Evolutionary conservation across 2,113 vertebrate species (phyloP).

Genomic region (Rhinogobius similis): DNA sequence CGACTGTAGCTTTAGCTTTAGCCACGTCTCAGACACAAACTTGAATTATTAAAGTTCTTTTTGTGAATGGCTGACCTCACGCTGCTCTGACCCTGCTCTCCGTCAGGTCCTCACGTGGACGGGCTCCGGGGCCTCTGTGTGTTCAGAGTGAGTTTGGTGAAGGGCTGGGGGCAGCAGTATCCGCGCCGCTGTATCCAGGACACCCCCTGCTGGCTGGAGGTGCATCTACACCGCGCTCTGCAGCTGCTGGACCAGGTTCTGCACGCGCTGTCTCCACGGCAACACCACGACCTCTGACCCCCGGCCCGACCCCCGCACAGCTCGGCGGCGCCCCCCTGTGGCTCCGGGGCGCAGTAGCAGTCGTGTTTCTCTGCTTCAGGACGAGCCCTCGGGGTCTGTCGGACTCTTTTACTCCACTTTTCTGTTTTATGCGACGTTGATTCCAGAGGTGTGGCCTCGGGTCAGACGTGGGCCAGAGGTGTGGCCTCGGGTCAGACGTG

Average conservation of each 20-base stretch:
- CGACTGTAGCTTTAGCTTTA: too few relatives aligned
- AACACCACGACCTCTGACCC: conserved; percentile 35
- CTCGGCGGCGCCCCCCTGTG: neutral
- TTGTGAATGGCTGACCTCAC: too few relatives aligned
- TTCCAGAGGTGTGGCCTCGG: too few relatives aligned
- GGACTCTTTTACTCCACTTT: too few relatives aligned
- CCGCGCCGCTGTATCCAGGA: conserved; percentile 82
- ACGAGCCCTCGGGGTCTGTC: too few relatives aligned
- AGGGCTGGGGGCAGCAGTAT: conserved; percentile 86
- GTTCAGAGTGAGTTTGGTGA: conserved; percentile 81
- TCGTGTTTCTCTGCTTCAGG: neutral
- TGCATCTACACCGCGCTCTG: conserved; percentile 80
- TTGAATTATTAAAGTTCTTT: too few relatives aligned
- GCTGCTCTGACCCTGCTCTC: conserved; percentile 37
- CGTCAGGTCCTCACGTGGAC: conserved; percentile 78
- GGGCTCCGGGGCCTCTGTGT: conserved; percentile 81
- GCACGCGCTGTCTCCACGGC: conserved; percentile 78
- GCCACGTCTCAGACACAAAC: too few relatives aligned
- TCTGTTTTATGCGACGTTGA: too few relatives aligned
- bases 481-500: too few relatives aligned
- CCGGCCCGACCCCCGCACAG: neutral
- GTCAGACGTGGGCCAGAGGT: too few relatives aligned
- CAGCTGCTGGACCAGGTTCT: conserved; percentile 84
- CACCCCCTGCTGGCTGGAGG: conserved; percentile 85
- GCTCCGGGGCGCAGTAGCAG: neutral